Evolutionary conservation across 1,140 invertebrate species (phyloP).

Genomic region (Bradysia coprophila): DNA sequence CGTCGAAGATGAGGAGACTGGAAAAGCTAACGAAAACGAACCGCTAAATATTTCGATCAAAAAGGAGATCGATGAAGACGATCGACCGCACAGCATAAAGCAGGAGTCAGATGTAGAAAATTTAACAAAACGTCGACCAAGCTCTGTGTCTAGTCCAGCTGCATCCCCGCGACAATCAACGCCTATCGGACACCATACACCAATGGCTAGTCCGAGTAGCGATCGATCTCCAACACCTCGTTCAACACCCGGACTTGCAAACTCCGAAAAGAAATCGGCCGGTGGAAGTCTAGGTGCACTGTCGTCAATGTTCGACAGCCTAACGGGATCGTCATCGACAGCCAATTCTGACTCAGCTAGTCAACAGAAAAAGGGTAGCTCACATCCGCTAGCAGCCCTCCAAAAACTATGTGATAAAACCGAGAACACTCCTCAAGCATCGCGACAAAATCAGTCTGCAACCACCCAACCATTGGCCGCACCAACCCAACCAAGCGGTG

Average conservation of each 20-base stretch:
- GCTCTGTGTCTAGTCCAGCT: constrained; percentile 26
- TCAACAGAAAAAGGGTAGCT: constrained; percentile 40
- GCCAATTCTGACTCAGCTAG: constrained; percentile 20
- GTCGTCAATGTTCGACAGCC: constrained; percentile 76
- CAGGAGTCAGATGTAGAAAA: constrained; percentile 25
- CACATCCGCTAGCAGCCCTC: constrained; percentile 77
- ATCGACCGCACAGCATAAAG: constrained; percentile 29
- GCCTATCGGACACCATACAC: constrained; percentile 10
- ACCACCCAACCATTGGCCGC: constrained; percentile 7
- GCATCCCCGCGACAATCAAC: constrained; percentile 29
- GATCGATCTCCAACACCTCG: constrained; percentile 51
- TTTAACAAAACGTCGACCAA: constrained; percentile 10
- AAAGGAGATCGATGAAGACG: constrained; percentile 33
- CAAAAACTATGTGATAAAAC: constrained; percentile 92
- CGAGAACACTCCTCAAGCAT: constrained; percentile 41
- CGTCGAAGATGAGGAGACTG: constrained; percentile 26
- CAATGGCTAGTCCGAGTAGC: constrained; percentile 43
- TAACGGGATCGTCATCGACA: constrained; percentile 33
- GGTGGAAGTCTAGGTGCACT: constrained; percentile 56
- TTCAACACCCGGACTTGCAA: constrained; percentile 38
- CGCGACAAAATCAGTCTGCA: constrained; percentile 13
- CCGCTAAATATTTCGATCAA: constrained; percentile 26
- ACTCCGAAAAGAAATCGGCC: constrained; percentile 36
- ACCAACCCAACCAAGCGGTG: constrained; percentile 12
- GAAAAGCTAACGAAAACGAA: constrained; percentile 7